Evolutionary conservation across 2,888 invertebrate species (phyloP), one percentile per base, ranked within the genome.

Genomic region (Torymus aiolomorphi): DNA sequence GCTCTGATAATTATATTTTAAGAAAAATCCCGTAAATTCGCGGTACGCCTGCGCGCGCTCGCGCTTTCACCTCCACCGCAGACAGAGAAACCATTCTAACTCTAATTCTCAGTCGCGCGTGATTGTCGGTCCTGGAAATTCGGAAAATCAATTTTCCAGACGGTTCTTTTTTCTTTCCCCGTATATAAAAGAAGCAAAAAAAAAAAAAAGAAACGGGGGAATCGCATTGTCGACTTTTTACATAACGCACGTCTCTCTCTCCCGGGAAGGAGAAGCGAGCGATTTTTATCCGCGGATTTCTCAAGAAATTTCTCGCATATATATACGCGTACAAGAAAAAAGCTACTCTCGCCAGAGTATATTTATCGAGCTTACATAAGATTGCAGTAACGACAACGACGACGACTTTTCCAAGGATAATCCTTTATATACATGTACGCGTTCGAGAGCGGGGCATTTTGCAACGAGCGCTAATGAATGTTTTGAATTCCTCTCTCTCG

Each of bases 361-460:
- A 65, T 78, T 67, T 72, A 78, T 76, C 78, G 16, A 61, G 61
- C 70, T 82, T 82, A 78, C 74, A 74, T 82, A 82, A 82, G 73
- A 66, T 74, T 77, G 74, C 62, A 74, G 70, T 65, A 62, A 74
- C 61, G 62, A 42, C 42, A 8, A 31, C 31, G 3, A 31, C 24
- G 31, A 72, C 72, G 70, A 65, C 67, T 74, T 76, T 82, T 77
- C 71, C 79, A 77, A 79, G 79, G 79, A 82, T 82, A 80, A 70
- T 77, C 74, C 67, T 69, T 67, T 67, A 18, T n/a, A 59, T 71
- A 67, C 59, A 67, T 31, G 16, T 16, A 65, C 16, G 57, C 42
- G 10, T 31, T 52, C 24, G n/a, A 20, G 71, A 69, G 61, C 62
- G 31, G 49, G 1, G 62, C 12, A 31, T 76, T 73, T 80, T 67